These are phyloP conservation scores for Ophioninae sp. DNA, from an alignment of 2,888 invertebrate genomes.

Conservation along the genomic window DNA sequence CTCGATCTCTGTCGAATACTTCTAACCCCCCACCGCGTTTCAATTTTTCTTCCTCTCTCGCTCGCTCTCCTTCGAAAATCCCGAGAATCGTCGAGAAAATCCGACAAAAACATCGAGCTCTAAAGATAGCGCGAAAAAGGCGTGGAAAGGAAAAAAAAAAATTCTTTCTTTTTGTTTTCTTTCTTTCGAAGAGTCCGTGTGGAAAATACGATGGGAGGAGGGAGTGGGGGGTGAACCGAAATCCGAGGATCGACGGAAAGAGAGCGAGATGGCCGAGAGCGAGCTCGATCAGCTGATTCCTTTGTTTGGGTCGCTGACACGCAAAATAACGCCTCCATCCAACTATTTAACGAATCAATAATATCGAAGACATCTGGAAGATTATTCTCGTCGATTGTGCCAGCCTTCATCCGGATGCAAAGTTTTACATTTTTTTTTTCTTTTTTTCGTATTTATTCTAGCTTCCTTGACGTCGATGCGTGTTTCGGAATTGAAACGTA, in stretches of 20 bases:
- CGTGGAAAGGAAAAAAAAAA: constrained; percentile 13
- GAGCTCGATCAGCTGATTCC: constrained; percentile 89
- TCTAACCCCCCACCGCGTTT: neutral
- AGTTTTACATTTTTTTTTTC: neutral
- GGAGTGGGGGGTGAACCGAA: constrained; percentile 35
- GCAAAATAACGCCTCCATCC: constrained; percentile 71
- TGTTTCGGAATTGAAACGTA: constrained; percentile 44
- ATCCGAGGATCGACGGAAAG: constrained; percentile 20
- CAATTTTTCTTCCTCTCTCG: constrained; percentile 53
- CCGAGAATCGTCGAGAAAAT: neutral
- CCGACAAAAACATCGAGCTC: constrained; percentile 20
- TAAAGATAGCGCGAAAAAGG: constrained; percentile 51
- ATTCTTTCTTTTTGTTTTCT: neutral
- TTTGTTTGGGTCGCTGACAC: constrained; percentile 87
- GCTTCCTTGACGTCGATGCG: neutral
- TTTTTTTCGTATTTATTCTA: neutral
- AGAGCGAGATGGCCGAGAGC: constrained; percentile 46
- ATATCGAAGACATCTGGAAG: constrained; percentile 63
- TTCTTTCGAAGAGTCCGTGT: neutral
- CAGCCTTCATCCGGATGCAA: neutral
- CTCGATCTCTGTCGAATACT: constrained; percentile 18
- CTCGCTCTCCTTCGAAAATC: constrained; percentile 31
- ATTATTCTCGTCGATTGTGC: constrained; percentile 7
- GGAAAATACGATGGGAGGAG: constrained; percentile 11
- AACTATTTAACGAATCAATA: constrained; percentile 76